Conservation (phyloP, 2,888 invertebrate species). For the Pachydiplax longipennis region DNA sequence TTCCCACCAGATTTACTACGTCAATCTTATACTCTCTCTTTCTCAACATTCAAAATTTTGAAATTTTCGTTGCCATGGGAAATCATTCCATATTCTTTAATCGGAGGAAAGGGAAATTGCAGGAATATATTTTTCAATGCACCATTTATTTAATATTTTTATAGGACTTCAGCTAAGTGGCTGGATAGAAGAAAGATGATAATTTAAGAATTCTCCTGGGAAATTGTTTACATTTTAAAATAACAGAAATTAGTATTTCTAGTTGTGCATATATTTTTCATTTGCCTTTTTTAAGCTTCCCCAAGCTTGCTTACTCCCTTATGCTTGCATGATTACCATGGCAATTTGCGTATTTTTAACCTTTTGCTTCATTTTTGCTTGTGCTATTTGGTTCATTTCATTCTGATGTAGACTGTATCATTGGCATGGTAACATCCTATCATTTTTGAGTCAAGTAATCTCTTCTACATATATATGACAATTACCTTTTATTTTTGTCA, state of each 20-base stretch:
- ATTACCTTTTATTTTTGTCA: no score
- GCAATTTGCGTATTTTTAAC: slow-evolving; percentile 29
- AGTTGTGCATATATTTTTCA: not conserved
- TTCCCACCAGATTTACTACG: not conserved
- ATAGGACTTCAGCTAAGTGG: not conserved
- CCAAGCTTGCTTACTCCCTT: slow-evolving; percentile 19
- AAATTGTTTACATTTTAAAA: not conserved
- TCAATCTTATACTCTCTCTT: no score
- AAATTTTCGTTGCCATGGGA: slow-evolving; percentile 31
- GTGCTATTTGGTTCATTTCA: not conserved
- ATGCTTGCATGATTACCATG: slow-evolving; percentile 43
- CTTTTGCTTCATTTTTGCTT: slow-evolving; percentile 22
- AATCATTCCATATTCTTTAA: not conserved
- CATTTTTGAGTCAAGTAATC: not conserved
- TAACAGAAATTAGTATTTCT: not conserved
- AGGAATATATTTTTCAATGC: not conserved
- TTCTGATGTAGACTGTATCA: not conserved
- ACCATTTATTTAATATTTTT: not conserved
- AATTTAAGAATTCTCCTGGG: not conserved
- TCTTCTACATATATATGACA: no score
- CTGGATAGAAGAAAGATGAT: not conserved
- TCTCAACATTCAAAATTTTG: not conserved
- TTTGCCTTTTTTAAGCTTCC: not conserved
- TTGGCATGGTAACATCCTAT: not conserved
- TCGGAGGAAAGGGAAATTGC: not conserved